phyloP scores from a whole-genome alignment of 2,113 vertebrate genomes.

The Bubo blakistoni region DNA sequence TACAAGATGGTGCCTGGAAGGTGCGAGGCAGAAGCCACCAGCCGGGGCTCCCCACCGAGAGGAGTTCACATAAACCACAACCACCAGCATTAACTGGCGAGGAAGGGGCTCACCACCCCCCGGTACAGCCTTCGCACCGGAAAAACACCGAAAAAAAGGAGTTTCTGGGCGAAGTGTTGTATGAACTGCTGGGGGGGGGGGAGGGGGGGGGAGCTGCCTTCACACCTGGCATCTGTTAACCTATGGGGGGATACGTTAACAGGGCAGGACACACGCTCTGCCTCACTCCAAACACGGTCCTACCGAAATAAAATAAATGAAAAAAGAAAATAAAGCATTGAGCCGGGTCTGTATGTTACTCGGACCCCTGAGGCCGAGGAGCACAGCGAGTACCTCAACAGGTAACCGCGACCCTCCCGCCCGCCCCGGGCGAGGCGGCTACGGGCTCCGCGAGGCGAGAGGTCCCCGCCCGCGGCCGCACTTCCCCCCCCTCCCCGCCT shows the following conservation, averaged over 20 bases:
- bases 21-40: rapidly evolving
- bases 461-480: background rate
- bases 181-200: rapidly evolving
- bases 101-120: rapidly evolving
- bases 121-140: rapidly evolving
- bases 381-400: background rate
- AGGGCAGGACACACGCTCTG: no score
- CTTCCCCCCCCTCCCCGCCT: no score
- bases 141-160: background rate
- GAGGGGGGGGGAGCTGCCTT: rapidly evolving
- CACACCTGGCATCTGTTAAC: background rate
- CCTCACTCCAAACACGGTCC: no score
- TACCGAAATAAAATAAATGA: no score
- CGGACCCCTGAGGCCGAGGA: no score
- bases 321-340: background rate
- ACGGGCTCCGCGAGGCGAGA: background rate
- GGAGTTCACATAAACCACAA: rapidly evolving
- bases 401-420: background rate
- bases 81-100: rapidly evolving
- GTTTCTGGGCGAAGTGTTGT: background rate
- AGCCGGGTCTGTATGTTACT: rapidly evolving
- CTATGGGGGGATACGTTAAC: background rate
- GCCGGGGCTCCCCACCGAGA: no score
- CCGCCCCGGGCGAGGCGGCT: background rate
- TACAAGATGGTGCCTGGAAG: background rate